Evolutionary conservation across 2,113 vertebrate genomes (phyloP).

Genomic region (Gambusia holbrooki): DNA sequence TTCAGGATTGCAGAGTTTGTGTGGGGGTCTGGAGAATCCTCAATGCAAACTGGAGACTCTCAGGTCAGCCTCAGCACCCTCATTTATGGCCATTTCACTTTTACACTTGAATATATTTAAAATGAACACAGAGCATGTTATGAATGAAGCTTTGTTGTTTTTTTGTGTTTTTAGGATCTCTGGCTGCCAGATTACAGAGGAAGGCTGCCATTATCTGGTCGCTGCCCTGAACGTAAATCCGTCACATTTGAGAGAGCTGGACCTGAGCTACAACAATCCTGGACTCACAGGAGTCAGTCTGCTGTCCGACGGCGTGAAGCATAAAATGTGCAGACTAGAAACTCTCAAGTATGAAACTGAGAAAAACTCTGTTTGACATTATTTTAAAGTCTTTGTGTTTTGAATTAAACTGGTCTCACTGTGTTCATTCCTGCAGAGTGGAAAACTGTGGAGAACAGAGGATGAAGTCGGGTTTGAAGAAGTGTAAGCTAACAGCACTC

Average conservation of each 20-base stretch:
- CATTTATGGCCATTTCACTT: neutral
- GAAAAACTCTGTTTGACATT: neutral
- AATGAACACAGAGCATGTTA: no score
- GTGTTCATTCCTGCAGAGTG: slow-evolving; percentile 17
- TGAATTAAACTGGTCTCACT: neutral
- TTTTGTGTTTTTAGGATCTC: slow-evolving; percentile 6
- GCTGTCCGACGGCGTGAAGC: slow-evolving; percentile 7
- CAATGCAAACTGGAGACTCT: slow-evolving; percentile 14
- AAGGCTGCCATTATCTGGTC: slow-evolving; percentile 10
- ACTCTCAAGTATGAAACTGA: neutral
- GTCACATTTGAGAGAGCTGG: slow-evolving; percentile 18
- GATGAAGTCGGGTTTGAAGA: slow-evolving; percentile 19
- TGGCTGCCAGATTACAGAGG: slow-evolving; percentile 25
- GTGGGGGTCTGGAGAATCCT: slow-evolving; percentile 5
- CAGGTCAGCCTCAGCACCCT: neutral
- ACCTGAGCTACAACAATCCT: slow-evolving; percentile 30
- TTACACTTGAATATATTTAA: no score
- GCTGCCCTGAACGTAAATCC: slow-evolving; percentile 24
- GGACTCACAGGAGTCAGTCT: neutral
- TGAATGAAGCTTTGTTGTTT: neutral
- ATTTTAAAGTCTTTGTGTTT: neutral
- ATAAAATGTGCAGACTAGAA: slow-evolving; percentile 22
- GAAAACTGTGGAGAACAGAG: slow-evolving; percentile 25
- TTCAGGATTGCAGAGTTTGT: slow-evolving; percentile 12
- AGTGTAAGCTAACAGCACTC: slow-evolving; percentile 12